Conservation (phyloP, 2,113 vertebrate species). For the Rhabdornis inornatus region DNA sequence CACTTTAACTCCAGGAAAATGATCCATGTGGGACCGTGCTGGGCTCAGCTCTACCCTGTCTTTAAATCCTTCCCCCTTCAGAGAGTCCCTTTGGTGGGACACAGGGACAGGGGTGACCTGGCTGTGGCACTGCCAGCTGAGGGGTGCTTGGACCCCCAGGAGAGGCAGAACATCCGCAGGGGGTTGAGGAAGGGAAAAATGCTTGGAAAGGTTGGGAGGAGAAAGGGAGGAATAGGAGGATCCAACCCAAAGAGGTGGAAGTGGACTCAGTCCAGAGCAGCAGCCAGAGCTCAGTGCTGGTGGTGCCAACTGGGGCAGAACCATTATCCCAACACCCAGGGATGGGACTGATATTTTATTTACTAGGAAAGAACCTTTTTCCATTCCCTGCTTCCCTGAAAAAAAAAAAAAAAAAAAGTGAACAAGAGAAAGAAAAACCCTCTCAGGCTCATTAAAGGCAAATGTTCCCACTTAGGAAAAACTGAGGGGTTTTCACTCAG, state of each 20-base stretch:
- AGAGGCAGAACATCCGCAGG: accelerated
- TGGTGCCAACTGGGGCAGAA: accelerated
- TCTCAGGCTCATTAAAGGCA: slow-evolving; percentile 40
- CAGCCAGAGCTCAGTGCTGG: not conserved
- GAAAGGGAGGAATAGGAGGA: not conserved
- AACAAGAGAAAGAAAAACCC: not conserved
- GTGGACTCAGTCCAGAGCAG: accelerated
- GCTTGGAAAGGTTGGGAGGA: not conserved
- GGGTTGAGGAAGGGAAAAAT: not conserved
- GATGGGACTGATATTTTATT: not conserved
- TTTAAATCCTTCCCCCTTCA: not conserved
- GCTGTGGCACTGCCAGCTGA: not conserved
- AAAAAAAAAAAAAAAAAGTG: too few relatives aligned
- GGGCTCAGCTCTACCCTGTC: slow-evolving; percentile 34
- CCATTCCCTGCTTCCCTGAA: not conserved
- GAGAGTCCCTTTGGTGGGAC: not conserved
- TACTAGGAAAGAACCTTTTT: not conserved
- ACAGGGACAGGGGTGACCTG: not conserved
- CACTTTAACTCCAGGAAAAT: slow-evolving; percentile 37
- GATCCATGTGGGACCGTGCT: not conserved
- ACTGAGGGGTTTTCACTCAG: not conserved
- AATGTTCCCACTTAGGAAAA: slow-evolving; percentile 24
- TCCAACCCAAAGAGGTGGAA: not conserved
- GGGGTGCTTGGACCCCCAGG: not conserved
- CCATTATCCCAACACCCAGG: accelerated